Conservation (phyloP, 2,797 vertebrate genomes). For the Scomberomorus guttatus region DNA sequence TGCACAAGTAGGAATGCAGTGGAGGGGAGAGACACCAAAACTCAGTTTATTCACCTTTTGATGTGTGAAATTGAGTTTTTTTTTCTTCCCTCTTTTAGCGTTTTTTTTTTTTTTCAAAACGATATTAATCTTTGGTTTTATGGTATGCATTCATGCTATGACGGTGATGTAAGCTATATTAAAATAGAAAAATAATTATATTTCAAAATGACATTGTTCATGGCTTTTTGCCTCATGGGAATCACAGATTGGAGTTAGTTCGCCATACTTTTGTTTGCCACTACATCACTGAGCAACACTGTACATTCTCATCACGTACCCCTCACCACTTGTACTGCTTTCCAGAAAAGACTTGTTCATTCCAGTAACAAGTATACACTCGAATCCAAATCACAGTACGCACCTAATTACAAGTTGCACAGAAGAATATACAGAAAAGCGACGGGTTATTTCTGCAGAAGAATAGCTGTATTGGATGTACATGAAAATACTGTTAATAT, state of each 20-base stretch:
- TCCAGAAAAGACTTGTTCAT: conserved; percentile 14
- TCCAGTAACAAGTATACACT: background rate
- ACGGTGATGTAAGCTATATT: conserved; percentile 3
- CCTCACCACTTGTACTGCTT: background rate
- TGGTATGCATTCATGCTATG: conserved; percentile 12
- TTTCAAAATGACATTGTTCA: background rate
- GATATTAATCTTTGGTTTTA: conserved; percentile 27
- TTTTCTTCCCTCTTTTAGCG: conserved; percentile 12
- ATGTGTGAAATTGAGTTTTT: conserved; percentile 79
- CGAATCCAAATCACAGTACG: background rate
- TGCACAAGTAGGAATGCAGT: conserved; percentile 52
- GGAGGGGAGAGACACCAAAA: conserved; percentile 63
- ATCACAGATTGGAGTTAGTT: background rate
- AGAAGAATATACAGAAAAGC: background rate
- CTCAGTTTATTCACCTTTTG: conserved; percentile 72
- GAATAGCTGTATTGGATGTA: background rate
- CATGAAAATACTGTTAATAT: conserved; percentile 43
- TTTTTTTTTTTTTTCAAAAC: background rate
- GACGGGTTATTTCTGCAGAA: conserved; percentile 1
- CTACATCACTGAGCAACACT: background rate
- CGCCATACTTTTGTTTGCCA: background rate
- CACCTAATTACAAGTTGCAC: background rate
- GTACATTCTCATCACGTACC: conserved; percentile 12
- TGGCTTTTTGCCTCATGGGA: background rate
- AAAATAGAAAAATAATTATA: conserved; percentile 1